Evolutionary conservation across 2,888 invertebrate genomes (phyloP).

Genomic region (Bursaphelenchus okinawaensis): DNA sequence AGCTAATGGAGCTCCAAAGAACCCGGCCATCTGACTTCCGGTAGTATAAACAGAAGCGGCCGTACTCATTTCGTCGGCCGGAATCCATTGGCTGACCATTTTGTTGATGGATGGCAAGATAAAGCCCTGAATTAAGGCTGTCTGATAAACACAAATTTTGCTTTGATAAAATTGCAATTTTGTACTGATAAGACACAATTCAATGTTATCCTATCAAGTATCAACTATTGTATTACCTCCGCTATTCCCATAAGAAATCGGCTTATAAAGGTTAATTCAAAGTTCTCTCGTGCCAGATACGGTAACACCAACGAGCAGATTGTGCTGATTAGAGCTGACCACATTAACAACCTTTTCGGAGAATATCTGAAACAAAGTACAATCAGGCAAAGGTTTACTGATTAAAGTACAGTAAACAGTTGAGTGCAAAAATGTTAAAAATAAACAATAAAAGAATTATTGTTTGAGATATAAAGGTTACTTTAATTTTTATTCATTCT

Average conservation of each 20-base stretch:
- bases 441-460: too few species aligned
- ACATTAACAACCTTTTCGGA: conserved; percentile 18
- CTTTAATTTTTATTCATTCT: too few species aligned
- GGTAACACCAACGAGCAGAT: conserved; percentile 28
- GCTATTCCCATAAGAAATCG: conserved; percentile 41
- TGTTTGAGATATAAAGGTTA: too few species aligned
- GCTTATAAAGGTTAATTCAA: conserved; percentile 24
- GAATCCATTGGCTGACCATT: conserved; percentile 44
- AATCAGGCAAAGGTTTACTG: too few species aligned
- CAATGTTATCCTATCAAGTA: not conserved
- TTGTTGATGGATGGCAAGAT: conserved; percentile 41
- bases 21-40: conserved; percentile 42
- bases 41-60: conserved; percentile 43
- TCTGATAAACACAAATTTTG: too few species aligned
- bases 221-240: too few species aligned
- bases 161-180: not conserved
- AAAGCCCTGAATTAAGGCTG: conserved; percentile 28
- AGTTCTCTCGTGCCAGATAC: conserved; percentile 19
- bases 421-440: too few species aligned
- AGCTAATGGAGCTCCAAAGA: conserved; percentile 36
- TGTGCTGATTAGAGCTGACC: conserved; percentile 21
- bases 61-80: conserved; percentile 36
- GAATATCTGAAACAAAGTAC: conserved; percentile 16
- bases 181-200: too few species aligned
- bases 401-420: too few species aligned